A percentile compares a stretch with the other conserved stretches of the same genome.
Evolutionary conservation across 2,113 vertebrate species (phyloP).

Genomic region (Barnardius zonarius): DNA sequence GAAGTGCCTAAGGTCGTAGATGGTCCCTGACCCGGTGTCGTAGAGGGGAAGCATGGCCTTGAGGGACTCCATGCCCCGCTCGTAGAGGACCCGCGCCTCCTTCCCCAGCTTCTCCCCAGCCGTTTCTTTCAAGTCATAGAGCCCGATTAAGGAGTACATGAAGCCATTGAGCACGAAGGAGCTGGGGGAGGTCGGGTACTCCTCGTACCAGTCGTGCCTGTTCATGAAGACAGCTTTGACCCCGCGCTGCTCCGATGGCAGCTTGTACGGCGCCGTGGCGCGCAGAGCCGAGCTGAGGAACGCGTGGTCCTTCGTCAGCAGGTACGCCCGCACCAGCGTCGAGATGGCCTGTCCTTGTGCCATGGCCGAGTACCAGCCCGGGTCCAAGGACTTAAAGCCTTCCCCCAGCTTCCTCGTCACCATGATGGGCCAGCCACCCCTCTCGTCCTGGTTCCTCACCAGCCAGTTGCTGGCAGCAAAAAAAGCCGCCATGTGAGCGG

Average conservation of each 20-base stretch:
- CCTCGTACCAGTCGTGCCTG: conserved; percentile 96
- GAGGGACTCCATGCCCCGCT: conserved; percentile 90
- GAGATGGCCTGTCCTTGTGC: conserved; percentile 98
- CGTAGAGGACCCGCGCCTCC: conserved; percentile 85
- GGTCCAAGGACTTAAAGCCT: conserved; percentile 90
- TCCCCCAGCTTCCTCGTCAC: conserved; percentile 95
- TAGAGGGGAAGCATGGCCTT: conserved; percentile 96
- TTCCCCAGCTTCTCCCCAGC: conserved; percentile 84
- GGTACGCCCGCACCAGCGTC: conserved; percentile 90
- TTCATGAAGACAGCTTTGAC: conserved; percentile 95
- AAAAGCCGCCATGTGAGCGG: conserved; percentile 93
- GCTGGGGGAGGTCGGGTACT: conserved; percentile 93
- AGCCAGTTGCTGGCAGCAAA: conserved; percentile 95
- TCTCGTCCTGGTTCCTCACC: conserved; percentile 92
- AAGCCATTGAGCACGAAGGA: conserved; percentile 98
- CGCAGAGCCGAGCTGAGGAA: conserved; percentile 88
- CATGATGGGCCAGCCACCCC: conserved; percentile 95
- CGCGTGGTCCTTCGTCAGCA: conserved; percentile 85
- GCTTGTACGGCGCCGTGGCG: conserved; percentile 88
- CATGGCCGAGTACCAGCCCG: conserved; percentile 99
- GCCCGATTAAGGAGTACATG: conserved; percentile 94
- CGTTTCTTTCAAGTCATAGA: conserved; percentile 92
- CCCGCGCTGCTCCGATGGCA: conserved; percentile 87
- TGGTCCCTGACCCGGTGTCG: conserved; percentile 94
- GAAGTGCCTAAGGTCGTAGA: conserved; percentile 97